Conservation (phyloP, 2,113 vertebrate genomes). For the Donacobius atricapilla region DNA sequence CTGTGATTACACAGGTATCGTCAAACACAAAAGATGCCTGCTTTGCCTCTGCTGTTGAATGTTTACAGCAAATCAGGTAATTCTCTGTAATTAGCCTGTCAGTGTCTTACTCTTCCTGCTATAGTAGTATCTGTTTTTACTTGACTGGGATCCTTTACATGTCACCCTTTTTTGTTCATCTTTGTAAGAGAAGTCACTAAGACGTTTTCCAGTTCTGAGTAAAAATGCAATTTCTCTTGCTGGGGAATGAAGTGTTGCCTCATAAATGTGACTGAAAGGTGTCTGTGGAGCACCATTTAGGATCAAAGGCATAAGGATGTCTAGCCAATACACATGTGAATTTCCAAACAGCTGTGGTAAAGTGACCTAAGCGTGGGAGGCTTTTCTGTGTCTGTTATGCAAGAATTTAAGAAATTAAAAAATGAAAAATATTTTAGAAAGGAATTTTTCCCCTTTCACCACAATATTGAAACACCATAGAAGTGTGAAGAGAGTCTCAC, state of each 20-base stretch:
- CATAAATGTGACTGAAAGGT: neutral
- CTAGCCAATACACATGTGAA: neutral
- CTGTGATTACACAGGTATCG: constrained; percentile 76
- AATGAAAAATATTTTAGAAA: neutral
- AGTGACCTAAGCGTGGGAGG: neutral
- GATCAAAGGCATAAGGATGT: neutral
- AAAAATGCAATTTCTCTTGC: neutral
- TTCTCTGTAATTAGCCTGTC: neutral
- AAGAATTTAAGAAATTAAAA: neutral
- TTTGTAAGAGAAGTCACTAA: neutral
- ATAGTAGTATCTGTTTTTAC: neutral
- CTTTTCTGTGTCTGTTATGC: neutral
- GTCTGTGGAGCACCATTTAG: neutral
- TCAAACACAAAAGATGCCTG: constrained; percentile 89
- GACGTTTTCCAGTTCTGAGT: neutral
- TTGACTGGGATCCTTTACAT: neutral
- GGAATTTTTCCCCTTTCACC: neutral
- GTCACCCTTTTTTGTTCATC: neutral
- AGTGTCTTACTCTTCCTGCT: neutral
- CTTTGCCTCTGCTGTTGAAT: constrained; percentile 93
- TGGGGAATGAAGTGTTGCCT: neutral
- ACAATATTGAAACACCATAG: neutral
- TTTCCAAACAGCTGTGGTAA: neutral
- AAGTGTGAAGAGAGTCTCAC: neutral
- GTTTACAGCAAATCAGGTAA: constrained; percentile 97